These are phyloP conservation scores for Tetramorium bicarinatum DNA, from an alignment of 2,888 invertebrate genomes.

Conservation along the genomic window DNA sequence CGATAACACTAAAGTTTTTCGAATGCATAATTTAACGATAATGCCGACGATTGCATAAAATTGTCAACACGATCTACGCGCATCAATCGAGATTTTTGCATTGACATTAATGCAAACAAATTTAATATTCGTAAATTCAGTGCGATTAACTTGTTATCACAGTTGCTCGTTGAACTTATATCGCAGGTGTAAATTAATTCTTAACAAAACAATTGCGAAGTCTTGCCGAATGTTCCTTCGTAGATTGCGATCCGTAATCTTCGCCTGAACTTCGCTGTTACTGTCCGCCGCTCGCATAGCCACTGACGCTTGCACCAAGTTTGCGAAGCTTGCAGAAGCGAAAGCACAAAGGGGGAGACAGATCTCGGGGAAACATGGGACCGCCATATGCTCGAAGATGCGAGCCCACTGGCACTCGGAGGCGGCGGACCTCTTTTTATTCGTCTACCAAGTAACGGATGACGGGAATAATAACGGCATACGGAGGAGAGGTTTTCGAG, in stretches of 20 bases:
- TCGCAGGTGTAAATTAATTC: not conserved
- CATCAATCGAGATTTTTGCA: not conserved
- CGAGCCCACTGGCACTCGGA: slow-evolving; percentile 68
- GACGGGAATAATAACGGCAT: slow-evolving; percentile 82
- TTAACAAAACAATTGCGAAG: not conserved
- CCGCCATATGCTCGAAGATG: slow-evolving; percentile 59
- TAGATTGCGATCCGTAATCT: not conserved
- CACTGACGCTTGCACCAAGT: not conserved
- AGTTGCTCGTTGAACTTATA: not conserved
- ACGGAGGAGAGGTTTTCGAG: slow-evolving; percentile 78
- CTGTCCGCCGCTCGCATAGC: not conserved
- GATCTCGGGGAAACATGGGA: slow-evolving; percentile 62
- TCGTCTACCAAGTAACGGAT: slow-evolving; percentile 78
- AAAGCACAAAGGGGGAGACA: slow-evolving; percentile 29
- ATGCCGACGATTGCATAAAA: not conserved
- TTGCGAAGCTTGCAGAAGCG: slow-evolving; percentile 10
- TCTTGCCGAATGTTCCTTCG: not conserved
- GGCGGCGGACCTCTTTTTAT: slow-evolving; percentile 70
- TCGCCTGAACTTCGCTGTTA: not conserved
- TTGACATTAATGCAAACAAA: not conserved
- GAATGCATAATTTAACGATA: not conserved
- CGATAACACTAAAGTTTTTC: not conserved
- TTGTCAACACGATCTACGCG: not conserved
- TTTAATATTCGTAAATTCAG: not conserved
- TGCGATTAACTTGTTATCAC: not conserved